Percentiles rank a stretch among this genome's conserved stretches.
phyloP scores from a whole-genome alignment of 2,888 invertebrate species.

The Brachycybe producta region DNA sequence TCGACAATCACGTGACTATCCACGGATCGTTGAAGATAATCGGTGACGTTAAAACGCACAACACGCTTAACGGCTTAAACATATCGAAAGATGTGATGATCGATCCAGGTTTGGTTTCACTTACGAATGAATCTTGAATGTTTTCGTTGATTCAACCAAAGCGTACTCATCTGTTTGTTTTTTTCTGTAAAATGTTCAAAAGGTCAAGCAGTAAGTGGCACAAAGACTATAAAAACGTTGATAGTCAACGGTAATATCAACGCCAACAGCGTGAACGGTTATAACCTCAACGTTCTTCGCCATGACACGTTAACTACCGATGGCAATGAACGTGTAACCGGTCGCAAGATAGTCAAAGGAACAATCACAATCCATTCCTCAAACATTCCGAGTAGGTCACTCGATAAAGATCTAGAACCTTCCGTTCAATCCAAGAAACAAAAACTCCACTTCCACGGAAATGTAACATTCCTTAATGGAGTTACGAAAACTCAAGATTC shows the following conservation, averaged over 20 bases:
- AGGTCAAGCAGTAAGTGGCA: background rate
- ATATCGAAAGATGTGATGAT: slow-evolving; percentile 3
- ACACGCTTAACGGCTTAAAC: background rate
- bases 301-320: background rate
- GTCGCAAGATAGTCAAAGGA: slow-evolving; percentile 2
- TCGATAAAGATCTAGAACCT: too few relatives aligned
- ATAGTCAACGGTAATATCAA: background rate
- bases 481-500: background rate
- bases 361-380: too few relatives aligned
- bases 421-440: background rate
- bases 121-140: too few relatives aligned
- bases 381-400: too few relatives aligned
- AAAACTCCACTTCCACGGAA: background rate
- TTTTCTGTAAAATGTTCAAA: background rate
- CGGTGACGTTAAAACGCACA: background rate
- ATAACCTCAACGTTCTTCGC: background rate
- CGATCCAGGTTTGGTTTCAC: background rate
- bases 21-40: background rate
- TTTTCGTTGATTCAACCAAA: too few relatives aligned
- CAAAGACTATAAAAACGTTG: slow-evolving; percentile 1
- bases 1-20: too few relatives aligned
- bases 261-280: background rate
- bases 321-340: background rate
- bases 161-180: too few relatives aligned
- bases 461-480: background rate